Conservation (phyloP, 2,797 vertebrate species). For the Holocentrus rufus region DNA sequence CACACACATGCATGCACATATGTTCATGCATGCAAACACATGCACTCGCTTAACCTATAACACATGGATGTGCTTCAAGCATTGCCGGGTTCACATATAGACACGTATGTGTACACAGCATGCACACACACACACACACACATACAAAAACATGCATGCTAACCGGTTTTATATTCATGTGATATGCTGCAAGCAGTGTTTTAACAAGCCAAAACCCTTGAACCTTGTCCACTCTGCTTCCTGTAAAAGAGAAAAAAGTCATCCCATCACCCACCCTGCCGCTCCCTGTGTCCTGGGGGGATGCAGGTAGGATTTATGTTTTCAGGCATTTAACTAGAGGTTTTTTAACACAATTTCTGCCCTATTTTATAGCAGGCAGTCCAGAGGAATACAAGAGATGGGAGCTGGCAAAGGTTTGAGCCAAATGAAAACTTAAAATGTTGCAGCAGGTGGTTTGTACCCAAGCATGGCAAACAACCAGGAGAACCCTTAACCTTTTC, state of each 20-base stretch:
- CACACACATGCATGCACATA: constrained; percentile 18
- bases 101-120: constrained; percentile 18
- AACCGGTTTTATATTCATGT: constrained; percentile 66
- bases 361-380: background rate
- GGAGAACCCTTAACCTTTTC: background rate
- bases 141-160: constrained; percentile 25
- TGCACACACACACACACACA: constrained; percentile 19
- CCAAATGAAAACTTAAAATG: background rate
- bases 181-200: constrained; percentile 66
- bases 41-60: background rate
- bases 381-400: constrained; percentile 12
- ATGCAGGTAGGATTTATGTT: constrained; percentile 13
- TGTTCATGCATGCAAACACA: background rate
- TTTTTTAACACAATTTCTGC: constrained; percentile 14
- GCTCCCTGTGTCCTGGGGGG: background rate
- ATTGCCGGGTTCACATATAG: constrained; percentile 17
- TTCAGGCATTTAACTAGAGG: background rate
- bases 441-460: background rate
- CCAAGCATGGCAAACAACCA: constrained; percentile 6
- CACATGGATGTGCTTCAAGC: background rate
- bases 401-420: constrained; percentile 6
- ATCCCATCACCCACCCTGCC: constrained; percentile 6
- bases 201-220: constrained; percentile 73
- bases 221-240: constrained; percentile 72
- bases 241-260: constrained; percentile 39